Conservation (phyloP, 2,888 invertebrate genomes). For the Gnatocerus cornutus region DNA sequence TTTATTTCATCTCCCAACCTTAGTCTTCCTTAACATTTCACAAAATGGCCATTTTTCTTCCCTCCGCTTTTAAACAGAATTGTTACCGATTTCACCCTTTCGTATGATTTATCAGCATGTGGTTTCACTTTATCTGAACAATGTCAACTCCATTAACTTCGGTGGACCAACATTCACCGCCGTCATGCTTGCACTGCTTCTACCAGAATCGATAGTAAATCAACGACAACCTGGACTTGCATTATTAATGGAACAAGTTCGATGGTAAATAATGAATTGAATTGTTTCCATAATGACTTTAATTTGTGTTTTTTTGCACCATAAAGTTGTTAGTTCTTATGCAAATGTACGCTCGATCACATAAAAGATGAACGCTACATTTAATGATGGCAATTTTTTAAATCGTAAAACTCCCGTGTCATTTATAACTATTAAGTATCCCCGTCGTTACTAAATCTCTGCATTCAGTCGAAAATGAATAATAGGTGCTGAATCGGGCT, state of each 20-base stretch:
- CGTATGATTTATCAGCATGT: slow-evolving; percentile 41
- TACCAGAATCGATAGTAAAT: slow-evolving; percentile 41
- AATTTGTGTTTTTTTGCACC: slow-evolving; percentile 13
- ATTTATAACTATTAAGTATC: slow-evolving; percentile 36
- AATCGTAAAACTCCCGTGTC: slow-evolving; percentile 29
- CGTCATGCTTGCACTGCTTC: slow-evolving; percentile 40
- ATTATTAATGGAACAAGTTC: slow-evolving; percentile 40
- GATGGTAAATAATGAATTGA: slow-evolving; percentile 41
- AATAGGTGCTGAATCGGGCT: no score
- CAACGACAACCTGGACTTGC: slow-evolving; percentile 42
- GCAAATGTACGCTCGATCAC: slow-evolving; percentile 23
- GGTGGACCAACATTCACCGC: slow-evolving; percentile 39
- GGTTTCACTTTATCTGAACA: slow-evolving; percentile 43
- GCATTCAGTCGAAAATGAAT: no score
- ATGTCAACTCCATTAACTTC: slow-evolving; percentile 46
- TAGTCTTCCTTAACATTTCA: no score
- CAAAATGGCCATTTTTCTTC: no score
- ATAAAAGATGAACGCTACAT: slow-evolving; percentile 37
- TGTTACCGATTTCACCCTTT: no score
- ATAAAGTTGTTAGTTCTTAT: slow-evolving; percentile 25
- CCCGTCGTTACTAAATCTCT: slow-evolving; percentile 16
- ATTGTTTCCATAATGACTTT: slow-evolving; percentile 38
- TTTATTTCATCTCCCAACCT: no score
- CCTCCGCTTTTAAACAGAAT: no score
- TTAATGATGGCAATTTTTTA: slow-evolving; percentile 38